Evolutionary conservation across 2,797 vertebrate genomes (phyloP).

Genomic region (Crotalus adamanteus): DNA sequence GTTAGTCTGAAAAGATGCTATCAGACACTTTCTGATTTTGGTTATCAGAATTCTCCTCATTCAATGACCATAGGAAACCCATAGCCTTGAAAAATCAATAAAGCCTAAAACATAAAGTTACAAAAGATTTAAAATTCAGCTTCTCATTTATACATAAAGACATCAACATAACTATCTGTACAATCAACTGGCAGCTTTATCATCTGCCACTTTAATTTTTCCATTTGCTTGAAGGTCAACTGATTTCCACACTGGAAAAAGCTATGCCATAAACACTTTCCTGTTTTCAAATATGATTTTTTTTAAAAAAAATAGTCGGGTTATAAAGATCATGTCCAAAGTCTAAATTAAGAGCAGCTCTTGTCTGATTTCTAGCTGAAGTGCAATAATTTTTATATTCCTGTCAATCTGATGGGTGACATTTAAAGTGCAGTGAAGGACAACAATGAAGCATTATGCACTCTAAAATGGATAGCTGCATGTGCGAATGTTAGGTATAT

Average conservation of each 20-base stretch:
- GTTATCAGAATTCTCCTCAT: neutral
- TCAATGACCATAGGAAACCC: neutral
- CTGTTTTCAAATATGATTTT: conserved; percentile 7
- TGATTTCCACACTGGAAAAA: conserved; percentile 14
- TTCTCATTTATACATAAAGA: neutral
- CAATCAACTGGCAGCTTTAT: neutral
- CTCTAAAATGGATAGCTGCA: conserved; percentile 60
- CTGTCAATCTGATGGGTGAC: conserved; percentile 59
- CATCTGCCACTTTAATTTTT: neutral
- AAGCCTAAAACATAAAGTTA: neutral
- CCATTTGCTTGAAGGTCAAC: neutral
- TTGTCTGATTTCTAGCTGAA: conserved; percentile 37
- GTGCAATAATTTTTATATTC: conserved; percentile 52
- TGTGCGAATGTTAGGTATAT: conserved; percentile 52
- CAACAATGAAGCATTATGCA: conserved; percentile 62
- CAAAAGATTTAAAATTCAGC: neutral
- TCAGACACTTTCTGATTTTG: neutral
- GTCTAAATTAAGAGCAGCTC: conserved; percentile 43
- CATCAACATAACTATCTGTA: neutral
- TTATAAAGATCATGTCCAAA: conserved; percentile 40
- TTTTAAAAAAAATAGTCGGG: conserved; percentile 5
- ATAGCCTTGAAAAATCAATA: neutral
- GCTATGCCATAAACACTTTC: neutral
- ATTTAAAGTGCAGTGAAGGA: conserved; percentile 60
- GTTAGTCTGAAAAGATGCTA: neutral